Conservation (phyloP, 2,888 invertebrate genomes). For the Noctuana brunneofusca region DNA sequence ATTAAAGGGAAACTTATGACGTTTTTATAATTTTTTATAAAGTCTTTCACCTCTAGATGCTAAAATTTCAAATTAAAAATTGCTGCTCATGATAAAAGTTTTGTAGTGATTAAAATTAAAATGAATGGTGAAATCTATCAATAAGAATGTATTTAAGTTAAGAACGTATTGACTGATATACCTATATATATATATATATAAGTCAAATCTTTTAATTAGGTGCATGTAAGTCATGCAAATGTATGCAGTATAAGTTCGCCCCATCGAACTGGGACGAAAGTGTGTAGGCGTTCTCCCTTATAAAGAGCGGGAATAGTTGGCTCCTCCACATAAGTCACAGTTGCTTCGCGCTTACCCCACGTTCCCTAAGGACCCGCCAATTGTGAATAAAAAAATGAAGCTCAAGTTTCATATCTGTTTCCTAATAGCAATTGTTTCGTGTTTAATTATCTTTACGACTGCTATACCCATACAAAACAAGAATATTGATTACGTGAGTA, state of each 20-base stretch:
- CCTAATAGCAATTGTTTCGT: conserved; percentile 55
- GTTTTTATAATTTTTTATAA: too few relatives aligned
- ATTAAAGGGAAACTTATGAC: too few relatives aligned
- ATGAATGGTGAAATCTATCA: too few relatives aligned
- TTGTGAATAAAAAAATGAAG: conserved; percentile 53
- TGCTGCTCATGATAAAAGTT: too few relatives aligned
- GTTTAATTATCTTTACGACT: conserved; percentile 46
- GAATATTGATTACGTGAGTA: conserved; percentile 74
- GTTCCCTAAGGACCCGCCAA: conserved; percentile 37
- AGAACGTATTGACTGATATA: too few relatives aligned
- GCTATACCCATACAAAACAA: conserved; percentile 52
- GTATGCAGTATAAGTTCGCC: background rate
- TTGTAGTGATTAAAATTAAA: too few relatives aligned
- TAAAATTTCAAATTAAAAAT: too few relatives aligned
- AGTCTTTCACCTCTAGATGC: too few relatives aligned
- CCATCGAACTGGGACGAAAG: conserved; percentile 54
- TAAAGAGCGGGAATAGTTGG: conserved; percentile 55
- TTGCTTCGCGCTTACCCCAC: conserved; percentile 49
- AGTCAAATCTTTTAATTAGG: background rate
- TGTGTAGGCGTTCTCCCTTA: conserved; percentile 70
- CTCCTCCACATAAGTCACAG: conserved; percentile 55
- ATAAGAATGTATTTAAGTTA: too few relatives aligned
- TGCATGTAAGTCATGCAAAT: background rate
- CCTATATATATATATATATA: too few relatives aligned
- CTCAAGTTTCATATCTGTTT: conserved; percentile 43